Base-by-base conservation (phyloP, 2,888 invertebrate genomes). In the Coenonympha glycerion region DNA sequence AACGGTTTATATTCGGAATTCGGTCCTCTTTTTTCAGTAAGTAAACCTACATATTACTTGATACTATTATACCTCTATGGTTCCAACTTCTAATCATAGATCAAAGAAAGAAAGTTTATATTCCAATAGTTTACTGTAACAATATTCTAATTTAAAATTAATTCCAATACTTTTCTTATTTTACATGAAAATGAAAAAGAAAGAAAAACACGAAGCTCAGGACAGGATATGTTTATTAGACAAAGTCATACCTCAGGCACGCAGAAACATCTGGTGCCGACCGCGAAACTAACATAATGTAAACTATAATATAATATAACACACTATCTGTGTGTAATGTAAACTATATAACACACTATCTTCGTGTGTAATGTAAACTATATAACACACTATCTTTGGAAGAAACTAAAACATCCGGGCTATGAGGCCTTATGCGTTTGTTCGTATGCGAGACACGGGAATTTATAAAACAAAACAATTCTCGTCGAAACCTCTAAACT, bases 201-300 rank as follows among this genome's bases (percentile, higher is more conserved):
- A 57, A 48, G 53, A 53, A 66, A 70, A 72, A 73, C 63, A 67
- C 66, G 67, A 64, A 52, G n/a, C 57, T 70, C 68, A 68, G 71
- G 78, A 78, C 82, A 79, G 73, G 85, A 86, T 86, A 85, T 86
- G 86, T 85, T 85, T 85, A 86, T 84, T 85, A 84, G 77, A 85
- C 81, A 83, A 76, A 79, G 76, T 79, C 77, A 79, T 79, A 79
- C 74, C 73, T 71, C 70, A 61, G 69, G 67, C 80, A 69, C 69
- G 67, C 53, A 53, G 57, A 59, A 52, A 63, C 67, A 65, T 47
- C 56, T 58, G 60, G 70, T 64, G 72, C 70, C 73, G 65, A 68
- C 67, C 65, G 68, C 73, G 57, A 47, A 70, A 74, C 73, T 71
- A 73, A 77, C 77, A 76, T 63, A 65, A 66, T 70, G 72, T 76